Percentiles rank a stretch among this genome's conserved stretches.
These are phyloP conservation scores for Onychomys arenicola DNA, from an alignment of 2,797 vertebrate species.

Conservation along the genomic window DNA sequence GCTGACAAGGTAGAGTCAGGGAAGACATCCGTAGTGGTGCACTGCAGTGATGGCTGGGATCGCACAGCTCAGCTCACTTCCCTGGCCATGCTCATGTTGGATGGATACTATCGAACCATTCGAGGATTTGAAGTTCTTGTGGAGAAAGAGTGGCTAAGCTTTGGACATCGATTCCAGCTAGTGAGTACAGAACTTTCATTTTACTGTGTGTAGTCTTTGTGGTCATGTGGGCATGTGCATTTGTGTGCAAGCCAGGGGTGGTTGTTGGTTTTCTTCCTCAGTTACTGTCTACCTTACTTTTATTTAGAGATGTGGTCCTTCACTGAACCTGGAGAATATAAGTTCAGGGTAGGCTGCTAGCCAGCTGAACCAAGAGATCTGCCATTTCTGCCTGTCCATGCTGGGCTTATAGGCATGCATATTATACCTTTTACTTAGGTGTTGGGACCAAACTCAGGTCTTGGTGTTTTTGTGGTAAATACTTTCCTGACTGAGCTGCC, in stretches of 20 bases:
- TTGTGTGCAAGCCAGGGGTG: background rate
- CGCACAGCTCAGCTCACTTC: conserved; percentile 97
- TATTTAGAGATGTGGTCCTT: background rate
- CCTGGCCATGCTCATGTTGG: conserved; percentile 96
- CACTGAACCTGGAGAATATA: background rate
- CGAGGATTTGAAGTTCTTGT: conserved; percentile 95
- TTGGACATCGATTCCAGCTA: conserved; percentile 97
- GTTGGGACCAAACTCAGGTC: background rate
- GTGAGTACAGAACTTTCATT: conserved; percentile 86
- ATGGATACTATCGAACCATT: conserved; percentile 95
- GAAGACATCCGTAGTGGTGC: conserved; percentile 97
- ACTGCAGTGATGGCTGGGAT: conserved; percentile 99
- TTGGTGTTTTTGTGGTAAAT: background rate
- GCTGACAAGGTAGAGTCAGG: conserved; percentile 98
- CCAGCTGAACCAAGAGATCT: background rate
- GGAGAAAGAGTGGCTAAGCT: conserved; percentile 99
- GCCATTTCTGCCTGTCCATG: background rate
- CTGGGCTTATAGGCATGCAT: background rate
- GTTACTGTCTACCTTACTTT: background rate
- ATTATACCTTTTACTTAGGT: background rate
- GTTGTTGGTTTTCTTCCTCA: background rate
- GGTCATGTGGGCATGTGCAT: background rate
- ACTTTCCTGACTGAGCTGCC: background rate
- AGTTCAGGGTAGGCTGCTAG: background rate
- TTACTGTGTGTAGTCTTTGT: background rate